Base-by-base conservation (phyloP, 2,888 invertebrate species). In the Torymus aiolomorphi region DNA sequence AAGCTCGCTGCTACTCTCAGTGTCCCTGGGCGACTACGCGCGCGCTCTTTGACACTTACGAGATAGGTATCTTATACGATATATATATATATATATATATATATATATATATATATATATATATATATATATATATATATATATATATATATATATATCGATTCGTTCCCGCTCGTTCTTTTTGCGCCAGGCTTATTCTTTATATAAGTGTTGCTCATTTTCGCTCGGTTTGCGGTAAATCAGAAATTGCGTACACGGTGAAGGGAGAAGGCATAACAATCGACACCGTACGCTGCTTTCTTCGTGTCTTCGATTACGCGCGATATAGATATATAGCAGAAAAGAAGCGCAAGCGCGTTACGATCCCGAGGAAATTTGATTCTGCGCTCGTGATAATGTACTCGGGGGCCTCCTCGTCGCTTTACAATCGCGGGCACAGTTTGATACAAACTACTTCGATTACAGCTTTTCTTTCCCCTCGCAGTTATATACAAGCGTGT, bases 291-390 rank as follows among this genome's bases (percentile, higher is more conserved):
- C 20, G 20, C 42, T 66, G 18, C 52, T 51, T 59, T 59, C 5
- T 51, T 18, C 11, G 59, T 61, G 18, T 49, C 8, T 71, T 49
- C 51, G 49, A 75, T 75, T 75, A 66, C 24, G 42, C 54, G 14
- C 5, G n/a, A n/a, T 11, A 51, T 18, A 59, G 20, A 18, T 13
- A n/a, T n/a, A n/a, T n/a, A n/a, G n/a, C n/a, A 49, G 16, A 57
- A 70, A 59, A 70, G 61, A 73, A 59, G 14, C 74, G 20, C 49
- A 20, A 42, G 24, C 31, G n/a, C 62, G 62, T 63, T 73, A 63
- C 24, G 66, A 66, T 59, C 42, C 16, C 10, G 5, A 20, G 59
- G 66, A 75, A 75, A 75, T 75, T 75, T 59, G 74, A 75, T 75
- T 75, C 74, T 57, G 57, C 14, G 74, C 20, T 4, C 31, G 18